These are phyloP conservation scores for Drosophila ironensis DNA, from an alignment of 1,140 invertebrate genomes.

Conservation along the genomic window DNA sequence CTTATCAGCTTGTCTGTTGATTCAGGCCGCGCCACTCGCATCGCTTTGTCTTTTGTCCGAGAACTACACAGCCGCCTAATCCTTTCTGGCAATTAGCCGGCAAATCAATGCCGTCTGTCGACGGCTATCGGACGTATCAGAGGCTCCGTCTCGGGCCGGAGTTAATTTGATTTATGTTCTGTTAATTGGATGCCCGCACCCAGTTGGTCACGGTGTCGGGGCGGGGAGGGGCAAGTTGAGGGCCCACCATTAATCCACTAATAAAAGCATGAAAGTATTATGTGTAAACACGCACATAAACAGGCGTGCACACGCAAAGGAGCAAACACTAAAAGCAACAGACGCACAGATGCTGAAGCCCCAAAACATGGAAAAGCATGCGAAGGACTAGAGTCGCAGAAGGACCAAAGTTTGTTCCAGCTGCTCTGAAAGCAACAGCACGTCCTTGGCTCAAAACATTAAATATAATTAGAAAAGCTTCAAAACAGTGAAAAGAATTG, in stretches of 20 bases:
- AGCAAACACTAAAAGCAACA: too few species aligned
- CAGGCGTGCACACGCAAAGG: too few species aligned
- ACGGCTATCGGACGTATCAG: slow-evolving; percentile 25
- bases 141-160: slow-evolving; percentile 1
- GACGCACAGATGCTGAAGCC: slow-evolving; percentile 1
- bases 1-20: slow-evolving; percentile 48
- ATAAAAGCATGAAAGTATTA: slow-evolving; percentile 49
- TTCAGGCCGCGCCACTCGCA: slow-evolving; percentile 17
- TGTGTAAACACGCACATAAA: slow-evolving; percentile 26
- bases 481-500: not conserved
- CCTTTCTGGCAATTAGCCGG: slow-evolving; percentile 53
- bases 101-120: slow-evolving; percentile 47
- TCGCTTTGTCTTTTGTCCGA: slow-evolving; percentile 22
- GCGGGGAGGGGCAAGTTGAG: slow-evolving; percentile 1
- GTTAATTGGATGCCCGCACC: slow-evolving; percentile 41
- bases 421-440: slow-evolving; percentile 1
- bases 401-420: slow-evolving; percentile 11
- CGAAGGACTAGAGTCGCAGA: not conserved
- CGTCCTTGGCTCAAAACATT: slow-evolving; percentile 42
- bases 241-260: slow-evolving; percentile 44
- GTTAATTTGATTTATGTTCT: slow-evolving; percentile 51
- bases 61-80: slow-evolving; percentile 36
- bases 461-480: slow-evolving; percentile 57
- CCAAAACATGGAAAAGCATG: not conserved
- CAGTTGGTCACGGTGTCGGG: too few species aligned